phyloP scores from a whole-genome alignment of 2,113 vertebrate species.

The Leptosomus discolor region DNA sequence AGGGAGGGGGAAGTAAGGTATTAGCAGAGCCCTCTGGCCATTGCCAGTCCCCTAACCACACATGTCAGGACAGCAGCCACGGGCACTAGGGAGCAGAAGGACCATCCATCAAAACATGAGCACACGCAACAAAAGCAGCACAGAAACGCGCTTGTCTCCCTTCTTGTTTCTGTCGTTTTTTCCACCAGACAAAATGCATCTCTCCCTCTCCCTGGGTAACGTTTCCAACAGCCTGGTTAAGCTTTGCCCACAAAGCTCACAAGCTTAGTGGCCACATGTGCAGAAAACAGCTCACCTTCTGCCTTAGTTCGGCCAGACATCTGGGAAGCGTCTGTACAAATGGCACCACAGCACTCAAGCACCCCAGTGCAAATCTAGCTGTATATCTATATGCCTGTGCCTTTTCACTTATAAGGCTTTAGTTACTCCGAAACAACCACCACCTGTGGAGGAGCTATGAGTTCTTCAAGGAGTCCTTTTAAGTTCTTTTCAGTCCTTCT shows the following conservation, averaged over 20 bases:
- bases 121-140: not conserved
- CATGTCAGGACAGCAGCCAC: not conserved
- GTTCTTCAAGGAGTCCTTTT: not conserved
- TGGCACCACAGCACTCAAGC: not conserved
- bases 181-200: not conserved
- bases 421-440: not conserved
- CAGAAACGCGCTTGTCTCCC: not conserved
- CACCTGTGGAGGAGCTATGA: not conserved
- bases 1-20: not conserved
- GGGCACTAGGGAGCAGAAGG: not conserved
- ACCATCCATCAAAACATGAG: not conserved
- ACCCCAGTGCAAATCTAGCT: not conserved
- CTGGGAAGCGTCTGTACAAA: not conserved
- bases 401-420: not conserved
- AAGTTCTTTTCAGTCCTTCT: not conserved
- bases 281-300: not conserved
- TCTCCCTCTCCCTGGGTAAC: not conserved
- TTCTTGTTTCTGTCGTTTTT: not conserved
- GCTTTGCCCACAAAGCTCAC: not conserved
- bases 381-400: accelerated
- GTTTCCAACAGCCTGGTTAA: not conserved
- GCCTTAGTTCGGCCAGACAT: not conserved
- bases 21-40: not conserved
- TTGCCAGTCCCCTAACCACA: not conserved
- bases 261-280: not conserved